Evolutionary conservation across 1,140 invertebrate genomes (phyloP).

Genomic region (Tetranychus urticae): DNA sequence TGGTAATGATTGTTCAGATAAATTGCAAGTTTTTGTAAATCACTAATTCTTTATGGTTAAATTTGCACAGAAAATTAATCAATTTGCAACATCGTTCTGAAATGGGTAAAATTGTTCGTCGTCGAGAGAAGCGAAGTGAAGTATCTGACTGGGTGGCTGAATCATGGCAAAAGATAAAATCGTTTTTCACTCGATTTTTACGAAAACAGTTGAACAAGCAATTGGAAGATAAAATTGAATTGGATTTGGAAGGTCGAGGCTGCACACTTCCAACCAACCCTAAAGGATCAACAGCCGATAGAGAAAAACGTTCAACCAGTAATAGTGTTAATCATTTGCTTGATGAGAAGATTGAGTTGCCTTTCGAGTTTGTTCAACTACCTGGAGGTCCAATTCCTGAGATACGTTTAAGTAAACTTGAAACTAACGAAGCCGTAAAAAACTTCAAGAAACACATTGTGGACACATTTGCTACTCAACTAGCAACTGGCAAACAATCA

Average conservation of each 20-base stretch:
- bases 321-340: neutral
- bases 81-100: neutral
- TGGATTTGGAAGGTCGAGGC: neutral
- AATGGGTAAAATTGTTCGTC: neutral
- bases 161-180: conserved; percentile 8
- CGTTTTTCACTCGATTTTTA: conserved; percentile 9
- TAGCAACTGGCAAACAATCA: neutral
- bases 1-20: too few relatives aligned
- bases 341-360: conserved; percentile 1
- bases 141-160: conserved; percentile 2
- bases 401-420: conserved; percentile 9
- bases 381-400: conserved; percentile 10
- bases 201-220: neutral
- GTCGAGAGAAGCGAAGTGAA: neutral
- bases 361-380: conserved; percentile 11
- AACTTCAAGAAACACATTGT: conserved; percentile 13
- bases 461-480: conserved; percentile 11
- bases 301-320: neutral
- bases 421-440: conserved; percentile 6
- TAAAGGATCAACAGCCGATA: neutral
- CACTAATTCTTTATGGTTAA: neutral
- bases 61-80: neutral
- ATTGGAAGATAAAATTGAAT: neutral
- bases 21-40: too few relatives aligned
- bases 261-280: neutral